phyloP scores from a whole-genome alignment of 92 coral and sea anemone genomes.

The Epizoanthus illoricatus region DNA sequence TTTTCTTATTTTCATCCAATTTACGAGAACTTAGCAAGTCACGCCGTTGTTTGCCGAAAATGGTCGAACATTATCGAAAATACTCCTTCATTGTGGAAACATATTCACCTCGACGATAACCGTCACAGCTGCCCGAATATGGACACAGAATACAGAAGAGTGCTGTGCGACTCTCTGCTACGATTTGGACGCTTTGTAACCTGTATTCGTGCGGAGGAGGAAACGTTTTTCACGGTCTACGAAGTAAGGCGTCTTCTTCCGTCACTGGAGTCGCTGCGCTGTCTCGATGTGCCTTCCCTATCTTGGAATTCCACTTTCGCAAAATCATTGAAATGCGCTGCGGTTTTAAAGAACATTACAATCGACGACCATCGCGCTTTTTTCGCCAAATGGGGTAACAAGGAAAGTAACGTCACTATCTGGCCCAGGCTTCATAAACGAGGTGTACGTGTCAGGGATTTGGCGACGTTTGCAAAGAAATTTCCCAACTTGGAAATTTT shows the following conservation, averaged over 20 bases:
- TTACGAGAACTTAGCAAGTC: constrained; percentile 61
- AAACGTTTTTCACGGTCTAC: constrained; percentile 40
- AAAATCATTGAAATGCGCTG: constrained; percentile 53
- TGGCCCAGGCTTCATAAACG: constrained; percentile 30
- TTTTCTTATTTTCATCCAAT: no score
- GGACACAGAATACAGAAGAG: constrained; percentile 43
- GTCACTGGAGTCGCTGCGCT: constrained; percentile 51
- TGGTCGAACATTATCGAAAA: constrained; percentile 69
- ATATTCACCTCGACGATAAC: constrained; percentile 80
- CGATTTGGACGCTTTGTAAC: constrained; percentile 61
- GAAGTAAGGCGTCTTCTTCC: constrained; percentile 58
- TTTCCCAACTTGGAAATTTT: constrained; percentile 73
- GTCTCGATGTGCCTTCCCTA: constrained; percentile 66
- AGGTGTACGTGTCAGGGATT: constrained; percentile 68
- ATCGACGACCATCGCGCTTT: constrained; percentile 71
- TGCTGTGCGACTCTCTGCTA: constrained; percentile 53
- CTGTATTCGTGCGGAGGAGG: constrained; percentile 77
- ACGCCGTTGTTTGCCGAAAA: constrained; percentile 60
- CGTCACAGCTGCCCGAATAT: constrained; percentile 47
- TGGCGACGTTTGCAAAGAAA: constrained; percentile 53
- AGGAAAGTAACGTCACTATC: not conserved
- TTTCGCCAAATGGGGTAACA: constrained; percentile 31
- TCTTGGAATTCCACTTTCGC: constrained; percentile 67
- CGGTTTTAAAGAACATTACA: constrained; percentile 59
- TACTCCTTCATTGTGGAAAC: constrained; percentile 67